These are phyloP conservation scores for Mormyrus lacerda DNA, from an alignment of 2,113 vertebrate genomes.

Conservation along the genomic window DNA sequence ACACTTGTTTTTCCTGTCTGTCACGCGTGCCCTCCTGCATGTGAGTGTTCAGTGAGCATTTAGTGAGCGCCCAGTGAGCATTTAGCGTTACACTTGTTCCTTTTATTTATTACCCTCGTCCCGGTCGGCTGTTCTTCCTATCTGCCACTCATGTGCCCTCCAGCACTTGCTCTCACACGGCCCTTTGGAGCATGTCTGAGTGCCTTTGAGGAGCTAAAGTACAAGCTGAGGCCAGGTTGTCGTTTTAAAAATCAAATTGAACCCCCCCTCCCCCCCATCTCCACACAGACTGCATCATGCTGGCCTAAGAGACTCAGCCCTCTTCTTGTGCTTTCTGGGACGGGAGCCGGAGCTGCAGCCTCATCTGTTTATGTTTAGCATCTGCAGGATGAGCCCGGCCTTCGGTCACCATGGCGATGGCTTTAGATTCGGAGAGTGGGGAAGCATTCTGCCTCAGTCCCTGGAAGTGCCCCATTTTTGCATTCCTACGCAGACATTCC, in stretches of 20 bases:
- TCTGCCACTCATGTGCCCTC: neutral
- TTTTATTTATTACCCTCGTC: too few species aligned
- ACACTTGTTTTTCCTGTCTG: neutral
- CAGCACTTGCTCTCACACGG: neutral
- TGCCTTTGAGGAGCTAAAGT: neutral
- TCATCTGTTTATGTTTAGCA: slow-evolving; percentile 38
- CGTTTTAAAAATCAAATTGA: neutral
- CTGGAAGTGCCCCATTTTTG: neutral
- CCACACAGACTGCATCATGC: neutral
- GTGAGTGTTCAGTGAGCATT: neutral
- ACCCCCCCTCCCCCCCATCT: neutral
- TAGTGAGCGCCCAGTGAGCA: too few species aligned
- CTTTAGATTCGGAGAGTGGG: neutral
- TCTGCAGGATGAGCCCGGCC: neutral
- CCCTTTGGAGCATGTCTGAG: neutral
- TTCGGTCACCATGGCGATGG: neutral
- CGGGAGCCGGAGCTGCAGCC: neutral
- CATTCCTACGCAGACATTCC: neutral
- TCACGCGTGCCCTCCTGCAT: neutral
- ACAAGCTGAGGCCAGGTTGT: neutral
- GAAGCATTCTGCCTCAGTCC: too few species aligned
- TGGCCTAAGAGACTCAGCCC: neutral
- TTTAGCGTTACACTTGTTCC: neutral
- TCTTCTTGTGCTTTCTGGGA: neutral
- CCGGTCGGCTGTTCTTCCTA: neutral